Evolutionary conservation across 2,797 vertebrate species (phyloP), one percentile per base, ranked within the genome.

Genomic region (Sciaenops ocellatus): DNA sequence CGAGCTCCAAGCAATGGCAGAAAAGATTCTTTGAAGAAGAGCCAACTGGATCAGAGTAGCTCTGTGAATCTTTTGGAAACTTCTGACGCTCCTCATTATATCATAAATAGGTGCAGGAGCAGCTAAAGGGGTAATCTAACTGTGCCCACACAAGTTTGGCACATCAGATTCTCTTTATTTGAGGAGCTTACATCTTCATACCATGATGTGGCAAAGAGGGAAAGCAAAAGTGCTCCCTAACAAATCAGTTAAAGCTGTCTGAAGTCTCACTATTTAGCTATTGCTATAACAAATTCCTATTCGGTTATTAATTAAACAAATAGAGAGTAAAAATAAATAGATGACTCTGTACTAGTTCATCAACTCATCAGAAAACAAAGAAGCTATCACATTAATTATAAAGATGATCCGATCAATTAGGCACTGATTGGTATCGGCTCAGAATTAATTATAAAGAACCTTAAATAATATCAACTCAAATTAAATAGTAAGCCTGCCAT

Each of bases 21-120:
- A 60, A 20, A 28, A 16, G 20, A 64, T 42, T 64, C 12, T 79
- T 80, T 83, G 62, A 79, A 68, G 63, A 60, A 22, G 38, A 59
- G 77, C 74, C 74, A 86, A 15, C 48, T 69, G 42, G 71, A 38
- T 76, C 70, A 47, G 60, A 70, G 57, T 26, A 69, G 62, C 41
- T 61, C 54, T 26, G 51, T 24, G 51, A 46, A 72, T 82, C 63
- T 69, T 73, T 78, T 79, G 42, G 54, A 80, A 87, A 84, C 69
- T 30, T 83, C 56, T 71, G 4, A 82, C 82, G 48, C 26, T 22
- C 7, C 46, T 77, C 51, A 79, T 87, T 80, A 70, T 78, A 78
- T 76, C 55, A 28, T 68, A 61, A 80, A 66, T 74, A 84, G 51
- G 66, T 11, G 3, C 63, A 68, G n/a, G 46, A 78, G 64, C 60